phyloP scores from a whole-genome alignment of 2,888 invertebrate species.

The Eilema caniola region DNA sequence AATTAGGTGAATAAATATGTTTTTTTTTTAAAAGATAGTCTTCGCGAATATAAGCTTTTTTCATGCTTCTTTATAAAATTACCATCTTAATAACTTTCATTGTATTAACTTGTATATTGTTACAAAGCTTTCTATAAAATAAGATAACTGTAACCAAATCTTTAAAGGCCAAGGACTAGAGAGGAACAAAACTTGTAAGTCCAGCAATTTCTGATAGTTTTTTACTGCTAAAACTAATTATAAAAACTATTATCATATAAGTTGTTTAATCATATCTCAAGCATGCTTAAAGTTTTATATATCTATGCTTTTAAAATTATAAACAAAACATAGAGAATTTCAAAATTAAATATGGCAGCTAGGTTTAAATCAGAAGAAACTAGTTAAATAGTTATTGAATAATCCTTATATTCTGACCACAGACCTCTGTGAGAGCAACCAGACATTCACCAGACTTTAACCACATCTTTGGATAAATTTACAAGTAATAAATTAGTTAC shows the following conservation, averaged over 20 bases:
- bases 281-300: slow-evolving; percentile 58
- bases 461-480: slow-evolving; percentile 52
- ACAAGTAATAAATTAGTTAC: slow-evolving; percentile 33
- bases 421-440: slow-evolving; percentile 46
- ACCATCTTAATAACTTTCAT: slow-evolving; percentile 34
- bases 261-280: slow-evolving; percentile 56
- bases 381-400: slow-evolving; percentile 54
- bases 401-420: slow-evolving; percentile 49
- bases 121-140: slow-evolving; percentile 35
- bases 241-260: slow-evolving; percentile 46
- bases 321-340: slow-evolving; percentile 49
- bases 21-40: slow-evolving; percentile 16
- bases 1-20: slow-evolving; percentile 18
- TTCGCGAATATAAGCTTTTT: slow-evolving; percentile 28
- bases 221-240: slow-evolving; percentile 46
- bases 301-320: slow-evolving; percentile 55
- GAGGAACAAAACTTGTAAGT: slow-evolving; percentile 42
- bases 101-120: slow-evolving; percentile 31
- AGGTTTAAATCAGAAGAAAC: slow-evolving; percentile 60
- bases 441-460: slow-evolving; percentile 45
- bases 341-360: slow-evolving; percentile 78
- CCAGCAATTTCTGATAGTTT: slow-evolving; percentile 39
- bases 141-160: slow-evolving; percentile 35
- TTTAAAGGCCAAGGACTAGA: slow-evolving; percentile 53
- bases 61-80: slow-evolving; percentile 30